A percentile compares a stretch with the other conserved stretches of the same genome.
Evolutionary conservation across 2,888 invertebrate genomes (phyloP).

Genomic region (Carcina quercana): DNA sequence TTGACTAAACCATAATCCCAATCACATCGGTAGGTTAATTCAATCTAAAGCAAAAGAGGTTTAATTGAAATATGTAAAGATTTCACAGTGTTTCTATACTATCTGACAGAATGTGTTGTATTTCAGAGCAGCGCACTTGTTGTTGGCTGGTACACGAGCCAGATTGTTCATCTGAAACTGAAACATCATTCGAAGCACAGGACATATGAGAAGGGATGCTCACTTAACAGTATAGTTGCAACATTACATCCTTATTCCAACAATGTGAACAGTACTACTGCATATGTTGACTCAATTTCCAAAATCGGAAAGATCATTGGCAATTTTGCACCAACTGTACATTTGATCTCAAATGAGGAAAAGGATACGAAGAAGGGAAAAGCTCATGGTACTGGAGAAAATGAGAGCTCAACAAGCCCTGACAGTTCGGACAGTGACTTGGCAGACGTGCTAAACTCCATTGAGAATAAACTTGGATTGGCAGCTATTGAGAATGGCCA

Average conservation of each 20-base stretch:
- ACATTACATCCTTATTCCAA: conserved; percentile 36
- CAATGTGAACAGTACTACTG: conserved; percentile 30
- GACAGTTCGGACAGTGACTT: conserved; percentile 53
- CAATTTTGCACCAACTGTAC: conserved; percentile 40
- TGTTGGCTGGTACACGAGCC: conserved; percentile 77
- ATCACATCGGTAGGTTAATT: no score
- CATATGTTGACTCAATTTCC: conserved; percentile 26
- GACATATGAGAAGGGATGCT: conserved; percentile 24
- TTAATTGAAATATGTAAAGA: no score
- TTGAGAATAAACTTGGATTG: conserved; percentile 75
- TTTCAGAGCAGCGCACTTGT: conserved; percentile 76
- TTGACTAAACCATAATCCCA: no score
- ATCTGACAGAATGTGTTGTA: no score
- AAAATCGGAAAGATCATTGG: conserved; percentile 37
- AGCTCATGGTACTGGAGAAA: conserved; percentile 17
- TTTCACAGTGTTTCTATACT: no score
- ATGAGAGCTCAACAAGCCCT: conserved; percentile 21
- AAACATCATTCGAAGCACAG: conserved; percentile 30
- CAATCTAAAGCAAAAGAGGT: no score
- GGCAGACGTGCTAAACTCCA: conserved; percentile 71
- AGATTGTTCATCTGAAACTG: conserved; percentile 60
- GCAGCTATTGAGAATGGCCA: conserved; percentile 74
- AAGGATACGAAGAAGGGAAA: conserved; percentile 21
- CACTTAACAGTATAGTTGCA: conserved; percentile 30
- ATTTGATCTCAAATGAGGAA: conserved; percentile 56